These are phyloP conservation scores for Nebria brevicollis DNA, from an alignment of 2,888 invertebrate species.

Conservation along the genomic window DNA sequence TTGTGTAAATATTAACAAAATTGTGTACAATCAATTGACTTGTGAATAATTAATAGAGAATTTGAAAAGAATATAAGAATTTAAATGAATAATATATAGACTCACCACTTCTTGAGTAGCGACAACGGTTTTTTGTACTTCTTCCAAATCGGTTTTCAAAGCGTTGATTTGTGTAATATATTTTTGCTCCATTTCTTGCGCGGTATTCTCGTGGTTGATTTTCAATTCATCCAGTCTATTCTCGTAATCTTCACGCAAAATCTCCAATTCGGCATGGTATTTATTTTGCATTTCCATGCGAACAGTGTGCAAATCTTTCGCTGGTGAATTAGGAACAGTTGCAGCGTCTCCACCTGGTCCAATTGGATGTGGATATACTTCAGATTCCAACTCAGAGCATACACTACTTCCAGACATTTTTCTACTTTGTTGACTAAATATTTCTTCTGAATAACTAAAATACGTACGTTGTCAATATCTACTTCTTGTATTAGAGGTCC, in stretches of 20 bases:
- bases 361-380: slow-evolving; percentile 52
- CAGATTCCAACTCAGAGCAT: slow-evolving; percentile 63
- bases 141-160: slow-evolving; percentile 67
- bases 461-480: slow-evolving; percentile 11
- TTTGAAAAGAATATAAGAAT: background rate
- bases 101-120: slow-evolving; percentile 67
- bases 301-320: slow-evolving; percentile 42
- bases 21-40: background rate
- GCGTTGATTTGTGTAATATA: slow-evolving; percentile 65
- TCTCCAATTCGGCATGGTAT: slow-evolving; percentile 61
- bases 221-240: slow-evolving; percentile 63
- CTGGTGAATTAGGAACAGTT: slow-evolving; percentile 16
- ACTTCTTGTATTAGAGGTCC: background rate
- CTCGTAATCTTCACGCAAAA: slow-evolving; percentile 58
- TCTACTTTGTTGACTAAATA: slow-evolving; percentile 74
- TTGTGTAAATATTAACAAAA: background rate
- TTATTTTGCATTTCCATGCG: slow-evolving; percentile 60
- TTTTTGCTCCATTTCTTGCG: slow-evolving; percentile 64
- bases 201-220: slow-evolving; percentile 62
- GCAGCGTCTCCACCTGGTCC: slow-evolving; percentile 49
- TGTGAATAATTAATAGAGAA: too few relatives aligned
- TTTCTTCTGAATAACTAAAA: slow-evolving; percentile 72
- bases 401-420: slow-evolving; percentile 65
- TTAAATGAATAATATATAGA: slow-evolving; percentile 39
- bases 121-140: slow-evolving; percentile 53